Conservation (phyloP, 2,113 vertebrate genomes). For the Saimiri boliviensis region DNA sequence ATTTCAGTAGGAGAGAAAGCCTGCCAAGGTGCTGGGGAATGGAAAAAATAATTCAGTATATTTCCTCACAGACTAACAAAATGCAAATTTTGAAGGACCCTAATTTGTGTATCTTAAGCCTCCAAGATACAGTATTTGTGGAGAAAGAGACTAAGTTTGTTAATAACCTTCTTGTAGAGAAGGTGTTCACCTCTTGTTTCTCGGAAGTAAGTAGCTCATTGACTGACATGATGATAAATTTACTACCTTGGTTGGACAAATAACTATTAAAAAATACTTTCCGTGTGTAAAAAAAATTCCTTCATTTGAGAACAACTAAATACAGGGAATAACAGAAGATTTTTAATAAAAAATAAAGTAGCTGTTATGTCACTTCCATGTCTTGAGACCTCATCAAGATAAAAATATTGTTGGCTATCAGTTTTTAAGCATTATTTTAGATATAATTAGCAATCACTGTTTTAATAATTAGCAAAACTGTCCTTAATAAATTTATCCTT, state of each 20-base stretch:
- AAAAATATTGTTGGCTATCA: neutral
- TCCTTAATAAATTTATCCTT: neutral
- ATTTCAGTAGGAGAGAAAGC: neutral
- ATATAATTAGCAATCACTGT: neutral
- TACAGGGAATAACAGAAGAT: neutral
- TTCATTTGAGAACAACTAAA: neutral
- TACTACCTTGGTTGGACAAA: neutral
- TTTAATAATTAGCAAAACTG: neutral
- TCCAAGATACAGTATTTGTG: neutral
- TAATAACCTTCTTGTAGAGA: neutral
- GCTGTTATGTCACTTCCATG: neutral
- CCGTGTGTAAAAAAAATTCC: neutral
- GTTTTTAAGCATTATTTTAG: neutral
- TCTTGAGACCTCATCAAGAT: neutral
- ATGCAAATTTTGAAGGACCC: neutral
- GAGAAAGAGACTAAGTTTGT: neutral
- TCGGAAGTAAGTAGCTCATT: neutral
- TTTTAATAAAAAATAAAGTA: neutral
- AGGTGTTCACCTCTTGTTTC: neutral
- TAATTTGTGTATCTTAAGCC: neutral
- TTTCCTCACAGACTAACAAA: neutral
- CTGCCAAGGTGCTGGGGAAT: neutral
- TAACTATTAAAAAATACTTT: neutral
- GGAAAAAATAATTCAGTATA: neutral
- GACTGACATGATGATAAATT: neutral